A percentile compares a stretch with the other conserved stretches of the same genome.
Conservation (phyloP, 2,113 vertebrate genomes). For the Plecotus auritus region DNA sequence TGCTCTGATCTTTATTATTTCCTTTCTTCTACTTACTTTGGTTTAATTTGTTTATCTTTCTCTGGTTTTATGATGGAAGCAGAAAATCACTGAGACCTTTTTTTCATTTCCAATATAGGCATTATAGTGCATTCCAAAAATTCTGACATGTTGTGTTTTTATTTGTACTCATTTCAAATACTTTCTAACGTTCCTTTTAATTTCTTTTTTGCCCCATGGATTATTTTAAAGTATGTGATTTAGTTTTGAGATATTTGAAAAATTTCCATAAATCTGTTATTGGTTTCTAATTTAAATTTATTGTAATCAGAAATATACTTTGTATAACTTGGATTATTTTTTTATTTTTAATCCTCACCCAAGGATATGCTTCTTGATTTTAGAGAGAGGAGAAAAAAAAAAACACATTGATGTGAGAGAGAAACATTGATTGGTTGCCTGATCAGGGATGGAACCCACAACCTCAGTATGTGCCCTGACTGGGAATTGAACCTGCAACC, state of each 20-base stretch:
- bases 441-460: background rate
- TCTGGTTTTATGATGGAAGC: conserved; percentile 19
- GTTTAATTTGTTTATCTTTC: conserved; percentile 41
- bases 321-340: background rate
- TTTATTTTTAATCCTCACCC: background rate
- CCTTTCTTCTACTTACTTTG: conserved; percentile 9
- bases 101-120: background rate
- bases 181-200: background rate
- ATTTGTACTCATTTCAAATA: conserved; percentile 20
- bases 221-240: background rate
- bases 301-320: background rate
- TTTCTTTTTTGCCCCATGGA: background rate
- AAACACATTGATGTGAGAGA: background rate
- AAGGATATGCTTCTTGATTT: background rate
- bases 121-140: background rate
- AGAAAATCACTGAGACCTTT: background rate
- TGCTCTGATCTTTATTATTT: conserved; percentile 24
- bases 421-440: background rate
- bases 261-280: background rate
- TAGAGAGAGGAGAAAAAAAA: background rate
- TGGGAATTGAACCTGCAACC: no score
- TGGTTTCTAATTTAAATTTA: conserved; percentile 10
- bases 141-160: conserved; percentile 13
- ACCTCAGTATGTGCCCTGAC: background rate
- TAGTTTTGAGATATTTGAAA: background rate